A percentile compares a stretch with the other conserved stretches of the same genome.
phyloP scores from a whole-genome alignment of 2,797 vertebrate genomes.

The Notolabrus celidotus region DNA sequence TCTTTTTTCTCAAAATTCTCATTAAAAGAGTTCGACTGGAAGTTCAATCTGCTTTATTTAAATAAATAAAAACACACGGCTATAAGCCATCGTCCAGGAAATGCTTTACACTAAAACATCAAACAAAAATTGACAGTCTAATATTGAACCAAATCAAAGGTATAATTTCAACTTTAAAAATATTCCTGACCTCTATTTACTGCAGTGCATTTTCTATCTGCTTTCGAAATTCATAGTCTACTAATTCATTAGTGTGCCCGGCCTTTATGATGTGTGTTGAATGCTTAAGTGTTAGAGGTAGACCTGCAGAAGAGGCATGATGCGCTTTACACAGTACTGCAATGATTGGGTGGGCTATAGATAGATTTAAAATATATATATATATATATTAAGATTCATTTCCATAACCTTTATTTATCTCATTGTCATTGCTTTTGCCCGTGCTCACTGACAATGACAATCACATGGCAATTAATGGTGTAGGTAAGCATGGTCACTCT shows the following conservation, averaged over 20 bases:
- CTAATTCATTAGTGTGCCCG: constrained; percentile 63
- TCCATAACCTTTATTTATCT: constrained; percentile 67
- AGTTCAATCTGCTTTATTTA: constrained; percentile 45
- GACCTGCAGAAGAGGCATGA: constrained; percentile 70
- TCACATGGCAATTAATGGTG: constrained; percentile 65
- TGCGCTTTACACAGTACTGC: constrained; percentile 50
- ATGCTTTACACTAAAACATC: constrained; percentile 32
- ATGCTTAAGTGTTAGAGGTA: constrained; percentile 67
- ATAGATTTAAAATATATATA: constrained; percentile 55
- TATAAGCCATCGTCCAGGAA: constrained; percentile 27
- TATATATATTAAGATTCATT: constrained; percentile 55
- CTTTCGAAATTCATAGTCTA: constrained; percentile 65
- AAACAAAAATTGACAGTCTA: constrained; percentile 28
- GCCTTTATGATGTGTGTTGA: constrained; percentile 58
- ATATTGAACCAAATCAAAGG: background rate
- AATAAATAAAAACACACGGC: constrained; percentile 19
- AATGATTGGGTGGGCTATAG: constrained; percentile 67
- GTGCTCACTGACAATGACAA: constrained; percentile 59
- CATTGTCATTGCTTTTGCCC: constrained; percentile 78
- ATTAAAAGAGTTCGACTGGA: constrained; percentile 51
- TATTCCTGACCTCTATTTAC: constrained; percentile 26
- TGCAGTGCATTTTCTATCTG: too few species aligned
- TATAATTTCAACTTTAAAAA: constrained; percentile 12
- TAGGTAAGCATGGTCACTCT: constrained; percentile 69
- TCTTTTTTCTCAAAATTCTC: constrained; percentile 10